Evolutionary conservation across 1,140 invertebrate species (phyloP).

Genomic region (Gonatopus flavifemur): DNA sequence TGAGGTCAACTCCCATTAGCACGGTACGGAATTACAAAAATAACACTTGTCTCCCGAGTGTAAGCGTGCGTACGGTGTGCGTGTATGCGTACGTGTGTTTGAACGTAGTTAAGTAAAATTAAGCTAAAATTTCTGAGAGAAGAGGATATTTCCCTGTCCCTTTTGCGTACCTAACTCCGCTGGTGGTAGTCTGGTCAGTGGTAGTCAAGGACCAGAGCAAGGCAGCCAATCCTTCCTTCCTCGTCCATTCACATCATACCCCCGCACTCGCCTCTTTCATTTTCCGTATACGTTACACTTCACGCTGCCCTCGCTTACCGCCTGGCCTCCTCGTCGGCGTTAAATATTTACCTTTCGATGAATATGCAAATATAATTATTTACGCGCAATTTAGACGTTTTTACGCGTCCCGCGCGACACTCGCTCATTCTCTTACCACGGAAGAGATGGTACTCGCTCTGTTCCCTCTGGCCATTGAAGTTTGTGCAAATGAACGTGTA

Average conservation of each 20-base stretch:
- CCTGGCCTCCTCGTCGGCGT: slow-evolving; percentile 36
- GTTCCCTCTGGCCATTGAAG: no score
- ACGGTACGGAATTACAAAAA: slow-evolving; percentile 45
- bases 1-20: slow-evolving; percentile 41
- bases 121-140: slow-evolving; percentile 46
- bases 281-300: slow-evolving; percentile 49
- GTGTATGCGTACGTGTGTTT: slow-evolving; percentile 21
- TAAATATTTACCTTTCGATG: slow-evolving; percentile 61
- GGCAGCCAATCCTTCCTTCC: slow-evolving; percentile 27
- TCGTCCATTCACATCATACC: slow-evolving; percentile 24
- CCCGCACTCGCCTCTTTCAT: slow-evolving; percentile 19
- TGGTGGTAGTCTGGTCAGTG: slow-evolving; percentile 31
- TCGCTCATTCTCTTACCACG: slow-evolving; percentile 16
- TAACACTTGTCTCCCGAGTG: slow-evolving; percentile 41
- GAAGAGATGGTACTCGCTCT: no score
- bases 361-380: slow-evolving; percentile 62
- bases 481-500: no score
- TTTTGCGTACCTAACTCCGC: slow-evolving; percentile 35
- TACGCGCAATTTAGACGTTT: slow-evolving; percentile 58
- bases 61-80: slow-evolving; percentile 22
- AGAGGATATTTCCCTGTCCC: slow-evolving; percentile 41
- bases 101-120: slow-evolving; percentile 51
- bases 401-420: slow-evolving; percentile 40
- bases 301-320: slow-evolving; percentile 41
- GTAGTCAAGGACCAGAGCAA: no score